Percentiles rank a stretch among this genome's conserved stretches.
Conservation (phyloP, 2,113 vertebrate species). For the Heterochromis multidens region DNA sequence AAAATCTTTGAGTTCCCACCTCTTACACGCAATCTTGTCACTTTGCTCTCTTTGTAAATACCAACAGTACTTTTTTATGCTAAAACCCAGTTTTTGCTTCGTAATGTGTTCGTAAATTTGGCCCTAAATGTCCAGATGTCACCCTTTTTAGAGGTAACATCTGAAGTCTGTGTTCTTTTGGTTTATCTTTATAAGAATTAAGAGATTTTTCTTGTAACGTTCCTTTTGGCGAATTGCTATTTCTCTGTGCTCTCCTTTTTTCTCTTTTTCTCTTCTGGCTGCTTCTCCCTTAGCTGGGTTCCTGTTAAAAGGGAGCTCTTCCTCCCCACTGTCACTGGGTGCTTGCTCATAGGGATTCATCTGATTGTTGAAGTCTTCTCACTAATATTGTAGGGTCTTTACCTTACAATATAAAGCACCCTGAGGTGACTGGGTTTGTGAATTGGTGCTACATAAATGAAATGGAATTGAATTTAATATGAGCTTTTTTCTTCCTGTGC, state of each 20-base stretch:
- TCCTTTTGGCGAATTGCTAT: background rate
- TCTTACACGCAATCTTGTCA: too few species aligned
- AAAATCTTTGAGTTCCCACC: too few species aligned
- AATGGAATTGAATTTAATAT: background rate
- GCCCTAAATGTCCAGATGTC: too few species aligned
- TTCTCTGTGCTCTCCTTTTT: background rate
- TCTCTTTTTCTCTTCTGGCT: accelerated
- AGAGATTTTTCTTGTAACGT: background rate
- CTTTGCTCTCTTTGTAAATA: too few species aligned
- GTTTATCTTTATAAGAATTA: background rate
- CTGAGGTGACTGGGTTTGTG: background rate
- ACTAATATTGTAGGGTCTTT: background rate
- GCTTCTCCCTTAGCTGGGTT: background rate
- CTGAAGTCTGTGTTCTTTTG: background rate
- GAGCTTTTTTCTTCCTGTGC: background rate
- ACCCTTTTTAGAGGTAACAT: background rate
- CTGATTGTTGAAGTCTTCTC: background rate
- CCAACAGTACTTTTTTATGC: too few species aligned
- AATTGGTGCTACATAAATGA: accelerated
- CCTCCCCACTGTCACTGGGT: background rate
- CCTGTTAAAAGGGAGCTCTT: background rate
- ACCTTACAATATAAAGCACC: background rate
- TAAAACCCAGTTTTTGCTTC: too few species aligned
- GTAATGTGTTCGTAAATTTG: too few species aligned
- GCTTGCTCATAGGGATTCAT: background rate